A percentile compares a stretch with the other conserved stretches of the same genome.
Evolutionary conservation across 2,113 vertebrate genomes (phyloP).

Genomic region (Puma concolor): DNA sequence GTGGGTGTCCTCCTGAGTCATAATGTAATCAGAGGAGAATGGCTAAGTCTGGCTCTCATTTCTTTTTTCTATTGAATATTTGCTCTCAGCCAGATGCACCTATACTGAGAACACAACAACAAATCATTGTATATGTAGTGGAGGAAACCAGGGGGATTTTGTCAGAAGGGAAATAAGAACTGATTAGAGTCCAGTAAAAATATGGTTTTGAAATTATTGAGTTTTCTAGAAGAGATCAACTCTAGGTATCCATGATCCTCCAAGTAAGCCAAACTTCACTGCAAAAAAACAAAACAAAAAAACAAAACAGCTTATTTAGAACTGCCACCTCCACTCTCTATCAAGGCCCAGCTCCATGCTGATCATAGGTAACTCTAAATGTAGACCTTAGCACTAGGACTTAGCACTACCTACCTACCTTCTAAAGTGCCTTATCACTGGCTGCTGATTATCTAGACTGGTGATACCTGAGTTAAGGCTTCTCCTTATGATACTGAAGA

Average conservation of each 20-base stretch:
- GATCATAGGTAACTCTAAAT: background rate
- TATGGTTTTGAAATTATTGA: slow-evolving; percentile 33
- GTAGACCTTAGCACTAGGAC: background rate
- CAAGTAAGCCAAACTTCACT: slow-evolving; percentile 17
- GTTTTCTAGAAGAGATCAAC: slow-evolving; percentile 34
- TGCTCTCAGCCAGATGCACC: slow-evolving; percentile 67
- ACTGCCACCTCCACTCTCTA: background rate
- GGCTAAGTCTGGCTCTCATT: slow-evolving; percentile 60
- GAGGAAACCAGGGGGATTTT: slow-evolving; percentile 47
- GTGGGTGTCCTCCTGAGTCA: slow-evolving; percentile 74
- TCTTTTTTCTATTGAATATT: slow-evolving; percentile 68
- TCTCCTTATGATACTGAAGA: background rate
- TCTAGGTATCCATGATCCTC: background rate
- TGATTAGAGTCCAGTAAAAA: slow-evolving; percentile 58
- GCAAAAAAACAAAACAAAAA: background rate
- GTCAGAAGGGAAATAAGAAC: slow-evolving; percentile 52
- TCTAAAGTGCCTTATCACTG: background rate
- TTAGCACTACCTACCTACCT: background rate
- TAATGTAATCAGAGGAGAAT: slow-evolving; percentile 69
- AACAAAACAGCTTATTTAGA: background rate
- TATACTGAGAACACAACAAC: slow-evolving; percentile 48
- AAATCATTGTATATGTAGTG: background rate
- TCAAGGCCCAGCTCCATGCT: background rate
- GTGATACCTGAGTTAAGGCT: background rate
- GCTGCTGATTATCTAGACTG: background rate